Conservation (phyloP, 2,888 invertebrate species). For the Drosophila differens region DNA sequence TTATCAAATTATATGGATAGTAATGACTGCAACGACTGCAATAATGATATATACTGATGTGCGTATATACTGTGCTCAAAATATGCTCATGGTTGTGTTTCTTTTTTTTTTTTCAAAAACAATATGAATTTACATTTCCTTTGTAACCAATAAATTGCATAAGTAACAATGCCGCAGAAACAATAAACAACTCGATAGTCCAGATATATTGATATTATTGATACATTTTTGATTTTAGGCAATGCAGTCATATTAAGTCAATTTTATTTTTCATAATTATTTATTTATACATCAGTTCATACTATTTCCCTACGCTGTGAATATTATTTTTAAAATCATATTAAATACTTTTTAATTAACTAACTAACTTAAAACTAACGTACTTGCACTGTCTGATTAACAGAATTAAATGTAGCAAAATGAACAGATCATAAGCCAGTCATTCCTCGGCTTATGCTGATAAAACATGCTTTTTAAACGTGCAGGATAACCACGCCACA, state of each 20-base stretch:
- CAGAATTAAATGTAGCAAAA: slow-evolving; percentile 1
- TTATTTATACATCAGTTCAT: background rate
- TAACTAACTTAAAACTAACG: background rate
- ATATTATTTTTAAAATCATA: background rate
- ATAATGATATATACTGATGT: background rate
- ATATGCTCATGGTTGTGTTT: background rate
- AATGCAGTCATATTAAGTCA: background rate
- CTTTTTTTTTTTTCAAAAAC: background rate
- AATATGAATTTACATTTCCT: background rate
- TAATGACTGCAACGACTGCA: background rate
- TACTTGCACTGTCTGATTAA: background rate
- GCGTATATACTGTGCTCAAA: background rate
- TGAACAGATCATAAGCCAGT: background rate
- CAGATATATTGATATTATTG: background rate
- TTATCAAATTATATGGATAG: slow-evolving; percentile 19
- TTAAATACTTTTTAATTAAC: background rate
- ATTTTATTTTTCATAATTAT: background rate
- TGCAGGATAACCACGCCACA: slow-evolving; percentile 14
- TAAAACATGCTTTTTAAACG: background rate
- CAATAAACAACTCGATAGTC: background rate
- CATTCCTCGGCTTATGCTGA: background rate
- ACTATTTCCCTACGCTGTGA: background rate
- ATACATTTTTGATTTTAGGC: background rate
- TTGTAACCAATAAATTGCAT: background rate
- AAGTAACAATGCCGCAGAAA: background rate